Percentiles rank a stretch among this genome's conserved stretches.
Evolutionary conservation across 2,797 vertebrate species (phyloP).

Genomic region (Chrysocyon brachyurus): DNA sequence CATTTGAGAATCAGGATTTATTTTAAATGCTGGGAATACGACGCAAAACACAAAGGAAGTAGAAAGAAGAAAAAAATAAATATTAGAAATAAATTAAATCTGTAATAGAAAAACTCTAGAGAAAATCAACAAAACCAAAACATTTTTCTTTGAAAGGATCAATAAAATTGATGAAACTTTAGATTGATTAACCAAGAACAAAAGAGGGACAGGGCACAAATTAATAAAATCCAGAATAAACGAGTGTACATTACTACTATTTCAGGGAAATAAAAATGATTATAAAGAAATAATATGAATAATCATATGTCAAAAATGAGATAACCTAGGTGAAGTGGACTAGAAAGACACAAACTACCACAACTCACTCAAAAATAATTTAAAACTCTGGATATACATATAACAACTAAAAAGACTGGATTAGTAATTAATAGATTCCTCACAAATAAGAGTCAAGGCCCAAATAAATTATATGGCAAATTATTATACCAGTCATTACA

Average conservation of each 20-base stretch:
- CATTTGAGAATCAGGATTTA: neutral
- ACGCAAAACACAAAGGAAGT: neutral
- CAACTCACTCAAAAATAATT: neutral
- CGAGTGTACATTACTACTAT: neutral
- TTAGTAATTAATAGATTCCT: neutral
- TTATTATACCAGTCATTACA: neutral
- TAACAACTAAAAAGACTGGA: neutral
- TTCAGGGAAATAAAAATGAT: neutral
- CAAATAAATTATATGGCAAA: neutral
- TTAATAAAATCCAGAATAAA: slow-evolving; percentile 2
- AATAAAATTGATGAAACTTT: neutral
- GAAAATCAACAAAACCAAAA: neutral
- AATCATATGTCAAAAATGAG: neutral
- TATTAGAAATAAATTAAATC: neutral
- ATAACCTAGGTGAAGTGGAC: neutral
- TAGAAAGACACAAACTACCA: neutral
- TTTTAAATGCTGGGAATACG: neutral
- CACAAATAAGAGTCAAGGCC: neutral
- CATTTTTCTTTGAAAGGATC: neutral
- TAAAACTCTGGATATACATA: neutral
- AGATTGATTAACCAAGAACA: neutral
- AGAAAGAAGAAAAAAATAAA: neutral
- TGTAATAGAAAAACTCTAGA: neutral
- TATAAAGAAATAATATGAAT: neutral
- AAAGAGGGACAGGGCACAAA: neutral